A percentile compares a stretch with the other conserved stretches of the same genome.
phyloP scores from a whole-genome alignment of 2,888 invertebrate species.

The Dynastes hyllus region DNA sequence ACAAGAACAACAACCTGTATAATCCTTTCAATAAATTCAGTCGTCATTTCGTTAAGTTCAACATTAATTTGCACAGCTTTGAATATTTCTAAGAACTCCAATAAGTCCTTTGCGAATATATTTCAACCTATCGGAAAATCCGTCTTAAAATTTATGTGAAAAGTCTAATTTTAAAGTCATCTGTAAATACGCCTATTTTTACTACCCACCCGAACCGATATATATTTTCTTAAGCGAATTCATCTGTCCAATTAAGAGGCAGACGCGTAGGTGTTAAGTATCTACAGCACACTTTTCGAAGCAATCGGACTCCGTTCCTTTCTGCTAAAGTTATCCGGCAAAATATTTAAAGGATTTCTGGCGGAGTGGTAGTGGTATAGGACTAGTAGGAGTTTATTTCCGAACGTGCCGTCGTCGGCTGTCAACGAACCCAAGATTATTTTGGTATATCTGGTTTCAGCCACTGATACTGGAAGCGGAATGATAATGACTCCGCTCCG shows the following conservation, averaged over 20 bases:
- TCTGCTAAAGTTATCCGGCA: not conserved
- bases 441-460: constrained; percentile 46
- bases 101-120: too few species aligned
- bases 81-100: too few species aligned
- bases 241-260: not conserved
- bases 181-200: not conserved
- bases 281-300: constrained; percentile 3
- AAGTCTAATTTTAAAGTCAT: too few species aligned
- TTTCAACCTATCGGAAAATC: too few species aligned
- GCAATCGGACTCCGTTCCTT: not conserved
- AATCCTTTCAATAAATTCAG: too few species aligned
- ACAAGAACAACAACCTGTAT: too few species aligned
- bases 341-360: constrained; percentile 18
- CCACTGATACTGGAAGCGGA: constrained; percentile 39
- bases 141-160: too few species aligned
- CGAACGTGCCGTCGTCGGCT: constrained; percentile 20
- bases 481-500: constrained; percentile 42
- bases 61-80: too few species aligned
- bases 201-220: not conserved
- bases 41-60: too few species aligned
- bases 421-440: constrained; percentile 50
- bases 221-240: constrained; percentile 10
- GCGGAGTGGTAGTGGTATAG: not conserved
- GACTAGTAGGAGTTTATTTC: constrained; percentile 20
- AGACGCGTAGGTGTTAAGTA: constrained; percentile 3